Evolutionary conservation across 2,888 invertebrate genomes (phyloP).

Genomic region (Lithophane leautieri): DNA sequence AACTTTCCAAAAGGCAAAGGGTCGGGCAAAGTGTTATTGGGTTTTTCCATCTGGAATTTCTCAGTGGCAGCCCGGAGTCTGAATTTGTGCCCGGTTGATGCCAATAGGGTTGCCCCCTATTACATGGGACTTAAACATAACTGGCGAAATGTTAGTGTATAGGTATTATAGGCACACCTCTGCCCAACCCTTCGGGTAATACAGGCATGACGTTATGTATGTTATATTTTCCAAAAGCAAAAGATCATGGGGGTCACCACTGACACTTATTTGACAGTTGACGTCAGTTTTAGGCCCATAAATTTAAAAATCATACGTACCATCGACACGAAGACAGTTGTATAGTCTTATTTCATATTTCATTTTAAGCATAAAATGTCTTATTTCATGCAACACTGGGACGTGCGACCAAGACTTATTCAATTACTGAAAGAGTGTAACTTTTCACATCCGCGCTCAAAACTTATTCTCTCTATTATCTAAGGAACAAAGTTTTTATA

Average conservation of each 20-base stretch:
- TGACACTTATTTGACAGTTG: no score
- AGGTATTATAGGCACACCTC: no score
- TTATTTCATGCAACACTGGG: constrained; percentile 9
- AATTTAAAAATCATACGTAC: background rate
- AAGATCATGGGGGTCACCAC: background rate
- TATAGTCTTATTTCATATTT: no score
- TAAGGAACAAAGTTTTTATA: constrained; percentile 40
- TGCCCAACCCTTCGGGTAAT: no score
- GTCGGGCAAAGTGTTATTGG: no score
- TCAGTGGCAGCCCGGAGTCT: no score
- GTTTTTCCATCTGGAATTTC: no score
- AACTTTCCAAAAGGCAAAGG: background rate
- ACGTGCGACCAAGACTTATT: constrained; percentile 27
- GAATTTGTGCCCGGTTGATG: no score
- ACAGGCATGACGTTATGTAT: no score
- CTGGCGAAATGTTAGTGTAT: no score
- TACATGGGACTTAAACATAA: no score
- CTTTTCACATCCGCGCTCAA: constrained; percentile 36
- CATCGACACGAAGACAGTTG: background rate
- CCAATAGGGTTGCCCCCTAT: no score
- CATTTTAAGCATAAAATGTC: background rate
- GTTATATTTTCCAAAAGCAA: background rate
- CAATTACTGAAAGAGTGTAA: constrained; percentile 48
- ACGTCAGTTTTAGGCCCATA: background rate
- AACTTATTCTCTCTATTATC: constrained; percentile 6